These are phyloP conservation scores for Scolanthus callimorphus DNA, from an alignment of 92 coral and sea anemone species.

Conservation along the genomic window DNA sequence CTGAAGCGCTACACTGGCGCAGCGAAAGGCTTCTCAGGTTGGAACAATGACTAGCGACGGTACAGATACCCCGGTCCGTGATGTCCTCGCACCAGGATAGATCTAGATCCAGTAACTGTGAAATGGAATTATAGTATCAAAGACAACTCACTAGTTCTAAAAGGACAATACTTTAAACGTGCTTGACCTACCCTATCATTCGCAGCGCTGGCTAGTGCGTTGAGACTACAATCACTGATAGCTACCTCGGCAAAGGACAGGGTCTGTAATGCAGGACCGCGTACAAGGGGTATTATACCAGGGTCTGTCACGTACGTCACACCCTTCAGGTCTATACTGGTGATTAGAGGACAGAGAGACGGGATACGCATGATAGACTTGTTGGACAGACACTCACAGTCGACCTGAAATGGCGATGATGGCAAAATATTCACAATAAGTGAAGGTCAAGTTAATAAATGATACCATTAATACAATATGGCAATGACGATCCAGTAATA, in stretches of 20 bases:
- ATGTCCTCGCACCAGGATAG: conserved; percentile 85
- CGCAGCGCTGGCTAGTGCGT: conserved; percentile 38
- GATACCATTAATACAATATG: too few species aligned
- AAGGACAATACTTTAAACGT: background rate
- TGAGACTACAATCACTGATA: conserved; percentile 54
- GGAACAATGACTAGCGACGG: conserved; percentile 45
- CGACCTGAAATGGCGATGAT: conserved; percentile 30
- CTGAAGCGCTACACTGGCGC: conserved; percentile 68
- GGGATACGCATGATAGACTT: conserved; percentile 43
- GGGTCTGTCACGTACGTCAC: conserved; percentile 65
- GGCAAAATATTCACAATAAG: background rate
- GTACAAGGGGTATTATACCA: conserved; percentile 57
- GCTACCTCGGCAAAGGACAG: conserved; percentile 69
- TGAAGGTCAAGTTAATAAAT: background rate
- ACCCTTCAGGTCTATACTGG: conserved; percentile 61
- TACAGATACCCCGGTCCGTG: conserved; percentile 66
- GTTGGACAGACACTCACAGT: conserved; percentile 62
- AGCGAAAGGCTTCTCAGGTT: conserved; percentile 42
- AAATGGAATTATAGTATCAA: background rate
- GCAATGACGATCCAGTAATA: too few species aligned
- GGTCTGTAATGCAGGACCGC: conserved; percentile 28
- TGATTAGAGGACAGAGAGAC: conserved; percentile 50
- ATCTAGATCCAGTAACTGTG: conserved; percentile 59
- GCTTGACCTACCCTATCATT: conserved; percentile 48
- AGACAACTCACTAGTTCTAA: background rate